Conservation (phyloP, 2,888 invertebrate genomes). For the Eupithecia pulchellata region DNA sequence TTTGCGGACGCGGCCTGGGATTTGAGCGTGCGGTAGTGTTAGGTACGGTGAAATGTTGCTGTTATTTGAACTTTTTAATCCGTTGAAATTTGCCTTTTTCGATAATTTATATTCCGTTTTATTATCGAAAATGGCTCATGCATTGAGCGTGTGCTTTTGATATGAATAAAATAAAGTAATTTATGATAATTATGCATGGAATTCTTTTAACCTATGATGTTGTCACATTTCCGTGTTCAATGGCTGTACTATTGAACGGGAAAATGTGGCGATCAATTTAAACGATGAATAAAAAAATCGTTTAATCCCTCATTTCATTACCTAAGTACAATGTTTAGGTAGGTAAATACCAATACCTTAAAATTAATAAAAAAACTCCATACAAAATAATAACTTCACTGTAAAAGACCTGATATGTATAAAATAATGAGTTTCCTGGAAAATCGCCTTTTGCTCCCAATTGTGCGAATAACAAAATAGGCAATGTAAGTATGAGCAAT, state of each 20-base stretch:
- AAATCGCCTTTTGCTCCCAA: not conserved
- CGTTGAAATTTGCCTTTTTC: conserved; percentile 4
- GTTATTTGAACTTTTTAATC: conserved; percentile 26
- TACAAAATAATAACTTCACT: no score
- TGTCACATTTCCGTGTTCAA: no score
- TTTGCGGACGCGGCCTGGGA: conserved; percentile 24
- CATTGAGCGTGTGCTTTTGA: conserved; percentile 3
- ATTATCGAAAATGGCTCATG: not conserved
- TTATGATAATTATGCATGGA: not conserved
- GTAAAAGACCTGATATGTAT: not conserved
- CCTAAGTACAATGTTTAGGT: no score
- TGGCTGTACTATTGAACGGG: not conserved
- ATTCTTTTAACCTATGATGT: not conserved
- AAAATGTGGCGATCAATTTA: not conserved
- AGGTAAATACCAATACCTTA: no score
- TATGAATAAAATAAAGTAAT: not conserved
- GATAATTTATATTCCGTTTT: not conserved
- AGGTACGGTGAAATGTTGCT: conserved; percentile 15
- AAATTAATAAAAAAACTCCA: no score
- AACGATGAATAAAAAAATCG: not conserved
- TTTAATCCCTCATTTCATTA: not conserved
- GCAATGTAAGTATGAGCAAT: not conserved
- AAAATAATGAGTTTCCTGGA: not conserved
- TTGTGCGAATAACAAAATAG: conserved; percentile 5
- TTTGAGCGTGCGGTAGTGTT: conserved; percentile 18